phyloP scores from a whole-genome alignment of 2,888 invertebrate species.

The Ophioninae sp. region DNA sequence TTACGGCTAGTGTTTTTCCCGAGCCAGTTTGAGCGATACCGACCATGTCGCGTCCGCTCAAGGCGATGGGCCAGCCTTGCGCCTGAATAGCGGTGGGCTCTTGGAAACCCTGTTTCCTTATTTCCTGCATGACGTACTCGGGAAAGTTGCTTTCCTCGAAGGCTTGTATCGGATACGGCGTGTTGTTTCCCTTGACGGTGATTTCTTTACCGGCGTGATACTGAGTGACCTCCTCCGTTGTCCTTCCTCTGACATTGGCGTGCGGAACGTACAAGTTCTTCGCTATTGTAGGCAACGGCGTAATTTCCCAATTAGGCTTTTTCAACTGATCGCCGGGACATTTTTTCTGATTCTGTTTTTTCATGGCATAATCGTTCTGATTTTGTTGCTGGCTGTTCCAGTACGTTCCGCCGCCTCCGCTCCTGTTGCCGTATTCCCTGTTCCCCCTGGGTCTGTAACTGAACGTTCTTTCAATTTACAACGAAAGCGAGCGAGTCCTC shows the following conservation, averaged over 20 bases:
- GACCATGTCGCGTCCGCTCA: constrained; percentile 95
- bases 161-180: constrained; percentile 93
- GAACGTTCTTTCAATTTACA: constrained; percentile 12
- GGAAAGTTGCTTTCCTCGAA: constrained; percentile 97
- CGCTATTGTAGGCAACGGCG: constrained; percentile 89
- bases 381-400: constrained; percentile 75
- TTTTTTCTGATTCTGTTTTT: constrained; percentile 81
- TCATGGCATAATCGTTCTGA: constrained; percentile 68
- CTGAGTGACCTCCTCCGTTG: constrained; percentile 88
- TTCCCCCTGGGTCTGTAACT: constrained; percentile 78
- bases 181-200: constrained; percentile 92
- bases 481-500: background rate
- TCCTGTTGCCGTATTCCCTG: constrained; percentile 77
- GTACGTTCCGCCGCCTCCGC: constrained; percentile 73
- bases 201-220: constrained; percentile 92
- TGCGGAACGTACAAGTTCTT: constrained; percentile 96
- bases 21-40: constrained; percentile 97
- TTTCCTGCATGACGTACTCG: constrained; percentile 90
- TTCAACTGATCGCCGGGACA: constrained; percentile 87
- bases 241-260: constrained; percentile 86
- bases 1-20: constrained; percentile 92
- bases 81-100: constrained; percentile 97
- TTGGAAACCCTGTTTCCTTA: constrained; percentile 89
- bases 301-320: constrained; percentile 93
- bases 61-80: constrained; percentile 97